Conservation (phyloP, 2,888 invertebrate genomes). For the Chymomyza amoena region DNA sequence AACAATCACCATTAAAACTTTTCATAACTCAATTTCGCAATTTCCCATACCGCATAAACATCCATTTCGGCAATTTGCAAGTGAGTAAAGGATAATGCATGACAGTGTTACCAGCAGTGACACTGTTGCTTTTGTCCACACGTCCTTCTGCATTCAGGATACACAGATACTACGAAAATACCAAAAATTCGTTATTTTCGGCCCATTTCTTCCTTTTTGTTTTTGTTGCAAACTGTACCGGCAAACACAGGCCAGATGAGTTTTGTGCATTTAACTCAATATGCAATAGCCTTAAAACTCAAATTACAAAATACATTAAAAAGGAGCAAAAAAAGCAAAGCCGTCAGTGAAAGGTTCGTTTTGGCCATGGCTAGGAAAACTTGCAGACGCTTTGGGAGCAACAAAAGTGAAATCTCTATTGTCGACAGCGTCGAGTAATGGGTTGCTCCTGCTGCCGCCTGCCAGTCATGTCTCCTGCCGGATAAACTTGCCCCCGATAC, state of each 20-base stretch:
- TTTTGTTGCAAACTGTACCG: not conserved
- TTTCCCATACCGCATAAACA: not conserved
- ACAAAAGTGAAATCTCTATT: conserved; percentile 40
- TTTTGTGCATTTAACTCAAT: conserved; percentile 66
- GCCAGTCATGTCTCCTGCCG: conserved; percentile 61
- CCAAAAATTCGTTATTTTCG: conserved; percentile 18
- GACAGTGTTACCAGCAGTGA: conserved; percentile 9
- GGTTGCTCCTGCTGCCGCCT: conserved; percentile 57
- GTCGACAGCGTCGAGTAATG: conserved; percentile 17
- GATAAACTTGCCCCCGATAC: conserved; percentile 55
- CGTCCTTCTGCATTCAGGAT: not conserved
- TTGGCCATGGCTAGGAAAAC: conserved; percentile 7
- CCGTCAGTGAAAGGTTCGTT: not conserved
- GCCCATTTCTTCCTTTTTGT: not conserved
- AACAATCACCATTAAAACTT: too few species aligned
- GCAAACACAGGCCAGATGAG: conserved; percentile 20
- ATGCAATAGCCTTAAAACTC: conserved; percentile 20
- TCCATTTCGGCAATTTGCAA: not conserved
- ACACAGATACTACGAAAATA: conserved; percentile 27
- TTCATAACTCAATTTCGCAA: not conserved
- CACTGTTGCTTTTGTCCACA: conserved; percentile 12
- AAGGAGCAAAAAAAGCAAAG: conserved; percentile 23
- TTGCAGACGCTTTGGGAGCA: conserved; percentile 11
- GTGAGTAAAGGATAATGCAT: not conserved
- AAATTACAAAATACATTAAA: conserved; percentile 58